Evolutionary conservation across 2,888 invertebrate genomes (phyloP).

Genomic region (Ephialtes manifestator): DNA sequence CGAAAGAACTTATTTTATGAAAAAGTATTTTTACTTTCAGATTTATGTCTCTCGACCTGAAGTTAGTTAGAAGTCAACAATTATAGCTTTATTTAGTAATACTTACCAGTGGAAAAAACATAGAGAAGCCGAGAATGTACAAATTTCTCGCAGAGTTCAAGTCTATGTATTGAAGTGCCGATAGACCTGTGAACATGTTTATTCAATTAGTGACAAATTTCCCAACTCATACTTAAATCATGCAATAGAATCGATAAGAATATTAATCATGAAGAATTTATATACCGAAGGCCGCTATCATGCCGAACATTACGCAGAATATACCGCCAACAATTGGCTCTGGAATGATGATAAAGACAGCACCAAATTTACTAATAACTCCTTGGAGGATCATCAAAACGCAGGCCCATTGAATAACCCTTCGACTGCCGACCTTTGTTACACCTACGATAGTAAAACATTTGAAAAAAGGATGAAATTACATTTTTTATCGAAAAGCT

Average conservation of each 20-base stretch:
- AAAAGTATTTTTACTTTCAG: too few species aligned
- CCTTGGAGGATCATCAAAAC: conserved; percentile 92
- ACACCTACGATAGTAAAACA: conserved; percentile 76
- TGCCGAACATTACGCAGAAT: conserved; percentile 94
- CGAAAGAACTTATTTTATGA: too few species aligned
- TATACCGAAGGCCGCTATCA: conserved; percentile 93
- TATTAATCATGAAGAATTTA: neutral
- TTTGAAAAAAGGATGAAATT: neutral
- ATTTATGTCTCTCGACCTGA: too few species aligned
- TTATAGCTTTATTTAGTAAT: neutral
- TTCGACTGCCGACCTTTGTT: conserved; percentile 91
- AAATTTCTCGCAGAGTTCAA: conserved; percentile 94
- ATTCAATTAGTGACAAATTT: neutral
- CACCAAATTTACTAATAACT: conserved; percentile 92
- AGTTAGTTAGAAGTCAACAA: neutral
- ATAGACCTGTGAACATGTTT: conserved; percentile 87
- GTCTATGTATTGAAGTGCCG: conserved; percentile 93
- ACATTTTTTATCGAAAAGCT: neutral
- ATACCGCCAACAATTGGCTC: conserved; percentile 93
- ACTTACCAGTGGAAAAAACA: conserved; percentile 92
- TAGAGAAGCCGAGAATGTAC: conserved; percentile 95
- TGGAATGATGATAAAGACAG: conserved; percentile 93
- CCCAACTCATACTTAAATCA: neutral
- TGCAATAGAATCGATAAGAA: neutral
- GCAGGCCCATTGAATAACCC: conserved; percentile 93